Evolutionary conservation across 2,113 vertebrate species (phyloP).

Genomic region (Meles meles): DNA sequence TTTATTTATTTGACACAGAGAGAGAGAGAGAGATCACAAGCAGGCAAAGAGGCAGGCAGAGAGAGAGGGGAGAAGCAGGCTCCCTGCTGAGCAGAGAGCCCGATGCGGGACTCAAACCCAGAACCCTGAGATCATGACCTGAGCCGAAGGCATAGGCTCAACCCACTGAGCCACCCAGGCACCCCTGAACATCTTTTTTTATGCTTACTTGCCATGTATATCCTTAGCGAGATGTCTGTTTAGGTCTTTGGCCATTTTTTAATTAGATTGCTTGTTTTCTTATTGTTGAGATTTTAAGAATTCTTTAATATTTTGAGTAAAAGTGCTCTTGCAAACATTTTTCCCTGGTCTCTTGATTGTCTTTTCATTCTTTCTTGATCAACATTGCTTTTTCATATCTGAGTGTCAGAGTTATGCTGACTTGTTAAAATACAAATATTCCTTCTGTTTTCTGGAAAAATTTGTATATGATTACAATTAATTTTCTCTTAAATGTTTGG

Average conservation of each 20-base stretch:
- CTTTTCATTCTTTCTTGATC: neutral
- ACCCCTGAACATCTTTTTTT: no score
- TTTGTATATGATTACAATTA: neutral
- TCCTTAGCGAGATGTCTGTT: neutral
- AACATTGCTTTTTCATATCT: neutral
- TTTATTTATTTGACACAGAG: no score
- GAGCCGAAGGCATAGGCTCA: no score
- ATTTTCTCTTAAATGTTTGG: neutral
- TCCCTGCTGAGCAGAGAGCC: no score
- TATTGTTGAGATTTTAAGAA: neutral
- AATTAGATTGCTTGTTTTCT: neutral
- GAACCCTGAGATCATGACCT: no score
- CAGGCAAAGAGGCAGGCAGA: no score
- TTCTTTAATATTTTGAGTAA: neutral
- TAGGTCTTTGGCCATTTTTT: neutral
- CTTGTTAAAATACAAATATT: neutral
- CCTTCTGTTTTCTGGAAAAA: neutral
- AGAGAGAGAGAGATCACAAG: no score
- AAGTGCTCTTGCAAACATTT: neutral
- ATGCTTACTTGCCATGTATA: neutral
- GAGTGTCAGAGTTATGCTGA: neutral
- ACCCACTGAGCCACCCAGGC: no score
- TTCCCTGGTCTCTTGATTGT: neutral
- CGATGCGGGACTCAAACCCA: no score
- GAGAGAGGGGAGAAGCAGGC: no score